A percentile compares a stretch with the other conserved stretches of the same genome.
phyloP scores from a whole-genome alignment of 1,140 invertebrate species.

The Drosophila parvula region DNA sequence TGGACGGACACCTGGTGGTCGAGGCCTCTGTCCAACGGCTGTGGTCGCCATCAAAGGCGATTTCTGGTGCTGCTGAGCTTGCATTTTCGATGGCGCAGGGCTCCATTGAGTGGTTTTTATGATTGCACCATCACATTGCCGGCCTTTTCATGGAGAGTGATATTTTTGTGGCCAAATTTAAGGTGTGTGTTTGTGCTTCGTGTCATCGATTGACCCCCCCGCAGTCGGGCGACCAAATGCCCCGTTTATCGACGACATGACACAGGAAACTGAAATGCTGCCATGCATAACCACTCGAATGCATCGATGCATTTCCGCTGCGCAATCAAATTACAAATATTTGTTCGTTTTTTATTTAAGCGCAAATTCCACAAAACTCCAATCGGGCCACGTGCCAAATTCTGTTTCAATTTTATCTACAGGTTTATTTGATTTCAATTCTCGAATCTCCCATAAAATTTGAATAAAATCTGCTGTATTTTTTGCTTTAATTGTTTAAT shows the following conservation, averaged over 20 bases:
- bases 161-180: constrained; percentile 29
- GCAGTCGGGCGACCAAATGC: background rate
- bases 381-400: constrained; percentile 26
- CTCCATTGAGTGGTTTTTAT: constrained; percentile 33
- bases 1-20: constrained; percentile 20
- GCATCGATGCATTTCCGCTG: constrained; percentile 49
- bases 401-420: background rate
- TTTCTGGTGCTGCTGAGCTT: constrained; percentile 34
- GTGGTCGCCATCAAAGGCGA: constrained; percentile 53
- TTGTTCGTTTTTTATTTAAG: constrained; percentile 19
- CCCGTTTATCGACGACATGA: constrained; percentile 16
- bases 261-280: constrained; percentile 43
- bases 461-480: background rate
- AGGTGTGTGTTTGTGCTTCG: constrained; percentile 31
- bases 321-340: constrained; percentile 55
- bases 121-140: constrained; percentile 1
- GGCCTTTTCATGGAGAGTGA: constrained; percentile 3
- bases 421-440: constrained; percentile 25
- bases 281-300: constrained; percentile 40
- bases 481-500: too few species aligned
- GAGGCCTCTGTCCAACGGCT: constrained; percentile 1
- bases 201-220: constrained; percentile 33
- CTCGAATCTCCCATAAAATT: background rate
- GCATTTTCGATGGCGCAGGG: constrained; percentile 32
- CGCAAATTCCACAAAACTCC: constrained; percentile 6